Evolutionary conservation across 2,888 invertebrate genomes (phyloP), one percentile per base, ranked within the genome.

Genomic region (Coelinius sp.): DNA sequence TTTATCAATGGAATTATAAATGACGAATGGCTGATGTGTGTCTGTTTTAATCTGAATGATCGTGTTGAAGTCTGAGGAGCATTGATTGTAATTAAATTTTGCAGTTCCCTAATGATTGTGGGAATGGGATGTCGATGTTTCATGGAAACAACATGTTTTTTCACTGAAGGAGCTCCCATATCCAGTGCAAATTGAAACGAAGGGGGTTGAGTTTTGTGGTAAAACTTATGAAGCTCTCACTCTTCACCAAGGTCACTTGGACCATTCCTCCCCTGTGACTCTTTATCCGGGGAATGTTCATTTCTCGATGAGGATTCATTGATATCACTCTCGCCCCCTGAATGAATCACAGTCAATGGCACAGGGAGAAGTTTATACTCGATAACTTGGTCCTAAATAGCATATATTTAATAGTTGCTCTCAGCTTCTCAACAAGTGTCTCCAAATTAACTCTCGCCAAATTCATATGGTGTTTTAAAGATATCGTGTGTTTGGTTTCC

Each of bases 331-430:
- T 73, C 72, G 52, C 73, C 65, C n/a, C n/a, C n/a, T n/a, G n/a
- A n/a, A n/a, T n/a, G n/a, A 73, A 88, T 84, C n/a, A 90, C 89
- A 10, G 91, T 91, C 7, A 94, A 86, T 2, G 82, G 78, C 0
- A 82, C 83, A 0, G 86, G 83, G 7, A 88, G 65, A 67, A 93
- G 88, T 79, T 90, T 89, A 80, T 91, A 92, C 81, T 95, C 95
- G 67, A 91, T 92, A 10, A 93, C 88, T 25, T 94, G 88, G 84
- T 95, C 95, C 92, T 93, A 94, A 68, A 92, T 89, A 0, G 94
- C 91, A 82, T 94, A n/a, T n/a, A 92, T 74, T 89, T 90, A 0
- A 93, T 90, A 0, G 92, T 91, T 0, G 89, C 86, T 49, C 88
- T 88, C 56, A 94, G 85, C 83, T 91, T 91, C 66, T 90, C 89